phyloP scores from a whole-genome alignment of 2,113 vertebrate species.

The Xenus cinereus region DNA sequence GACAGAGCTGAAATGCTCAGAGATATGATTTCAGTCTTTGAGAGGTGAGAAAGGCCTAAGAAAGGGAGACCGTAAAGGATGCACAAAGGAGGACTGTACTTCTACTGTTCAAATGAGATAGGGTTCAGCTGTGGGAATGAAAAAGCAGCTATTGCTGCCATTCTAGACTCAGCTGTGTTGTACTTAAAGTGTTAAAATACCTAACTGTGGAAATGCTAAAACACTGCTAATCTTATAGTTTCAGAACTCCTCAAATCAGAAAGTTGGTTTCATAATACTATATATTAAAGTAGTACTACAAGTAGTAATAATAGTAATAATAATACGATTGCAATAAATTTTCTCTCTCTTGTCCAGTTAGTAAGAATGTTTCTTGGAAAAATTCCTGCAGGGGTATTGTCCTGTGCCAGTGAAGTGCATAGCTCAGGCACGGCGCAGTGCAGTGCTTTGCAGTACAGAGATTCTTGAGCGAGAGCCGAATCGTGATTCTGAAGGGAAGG shows the following conservation, averaged over 20 bases:
- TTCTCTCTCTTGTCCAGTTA: not conserved
- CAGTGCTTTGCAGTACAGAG: not conserved
- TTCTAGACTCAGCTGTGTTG: not conserved
- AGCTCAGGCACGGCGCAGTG: accelerated
- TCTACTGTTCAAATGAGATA: not conserved
- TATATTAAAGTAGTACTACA: not conserved
- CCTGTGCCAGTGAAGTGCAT: not conserved
- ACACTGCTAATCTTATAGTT: not conserved
- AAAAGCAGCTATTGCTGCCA: not conserved
- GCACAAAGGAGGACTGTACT: not conserved
- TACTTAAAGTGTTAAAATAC: not conserved
- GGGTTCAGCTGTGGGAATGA: not conserved
- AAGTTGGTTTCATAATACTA: not conserved
- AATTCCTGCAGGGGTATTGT: not conserved
- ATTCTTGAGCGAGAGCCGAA: not conserved
- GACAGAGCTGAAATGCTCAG: not conserved
- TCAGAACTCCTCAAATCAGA: not conserved
- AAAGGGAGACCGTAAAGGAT: not conserved
- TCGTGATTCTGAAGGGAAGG: not conserved
- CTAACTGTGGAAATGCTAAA: not conserved
- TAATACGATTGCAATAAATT: not conserved
- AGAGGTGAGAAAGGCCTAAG: not conserved
- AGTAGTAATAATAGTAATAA: not conserved
- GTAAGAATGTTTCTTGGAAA: not conserved
- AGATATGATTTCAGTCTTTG: not conserved